These are phyloP conservation scores for Polietes domitor DNA, from an alignment of 2,888 invertebrate genomes.

Conservation along the genomic window DNA sequence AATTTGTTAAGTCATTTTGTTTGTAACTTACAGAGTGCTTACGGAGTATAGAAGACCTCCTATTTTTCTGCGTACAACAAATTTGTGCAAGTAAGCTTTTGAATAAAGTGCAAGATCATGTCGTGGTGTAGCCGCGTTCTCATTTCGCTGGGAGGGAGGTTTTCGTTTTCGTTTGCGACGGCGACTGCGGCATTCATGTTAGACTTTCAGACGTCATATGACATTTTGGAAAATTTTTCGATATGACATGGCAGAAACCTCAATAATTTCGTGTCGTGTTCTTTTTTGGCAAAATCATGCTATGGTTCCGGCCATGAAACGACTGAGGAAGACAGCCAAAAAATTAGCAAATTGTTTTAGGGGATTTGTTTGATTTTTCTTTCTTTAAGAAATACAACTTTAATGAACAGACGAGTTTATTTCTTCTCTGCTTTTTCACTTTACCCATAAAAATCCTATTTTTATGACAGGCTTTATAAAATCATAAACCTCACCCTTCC, in stretches of 20 bases:
- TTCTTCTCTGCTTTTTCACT: not conserved
- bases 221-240: conserved; percentile 53
- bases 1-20: conserved; percentile 37
- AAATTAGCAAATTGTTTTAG: conserved; percentile 11
- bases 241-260: conserved; percentile 52
- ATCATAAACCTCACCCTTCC: not conserved
- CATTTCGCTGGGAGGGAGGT: conserved; percentile 7
- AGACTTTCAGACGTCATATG: conserved; percentile 66
- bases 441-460: conserved; percentile 6
- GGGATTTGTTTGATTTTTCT: no score
- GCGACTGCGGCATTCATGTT: not conserved
- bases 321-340: not conserved
- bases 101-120: conserved; percentile 57
- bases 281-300: conserved; percentile 59
- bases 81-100: conserved; percentile 66
- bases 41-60: not conserved
- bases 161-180: conserved; percentile 9
- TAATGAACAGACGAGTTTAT: no score
- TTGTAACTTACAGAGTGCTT: conserved; percentile 13
- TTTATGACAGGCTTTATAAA: not conserved
- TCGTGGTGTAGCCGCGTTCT: not conserved
- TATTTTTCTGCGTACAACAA: conserved; percentile 9
- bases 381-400: no score
- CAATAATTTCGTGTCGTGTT: conserved; percentile 21
- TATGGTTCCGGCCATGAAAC: conserved; percentile 33